These are phyloP conservation scores for Lagria hirta DNA, from an alignment of 2,888 invertebrate species.

Conservation along the genomic window DNA sequence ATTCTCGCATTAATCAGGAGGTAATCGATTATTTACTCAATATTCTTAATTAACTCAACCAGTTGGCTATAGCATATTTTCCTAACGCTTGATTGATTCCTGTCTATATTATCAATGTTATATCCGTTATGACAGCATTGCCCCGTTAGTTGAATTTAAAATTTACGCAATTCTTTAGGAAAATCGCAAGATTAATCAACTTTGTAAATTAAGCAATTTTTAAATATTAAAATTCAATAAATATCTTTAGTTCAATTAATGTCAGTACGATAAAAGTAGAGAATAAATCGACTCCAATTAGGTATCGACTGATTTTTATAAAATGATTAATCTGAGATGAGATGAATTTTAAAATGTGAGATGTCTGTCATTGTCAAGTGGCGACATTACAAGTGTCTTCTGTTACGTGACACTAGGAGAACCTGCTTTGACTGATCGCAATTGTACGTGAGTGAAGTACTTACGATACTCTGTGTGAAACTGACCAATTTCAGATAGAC, in stretches of 20 bases:
- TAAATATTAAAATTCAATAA: constrained; percentile 21
- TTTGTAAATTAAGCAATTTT: constrained; percentile 15
- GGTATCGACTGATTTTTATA: background rate
- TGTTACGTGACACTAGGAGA: constrained; percentile 22
- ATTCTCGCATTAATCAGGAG: constrained; percentile 7
- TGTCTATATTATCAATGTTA: constrained; percentile 1
- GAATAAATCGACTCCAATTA: constrained; percentile 10
- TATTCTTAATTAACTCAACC: constrained; percentile 11
- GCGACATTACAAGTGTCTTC: constrained; percentile 33
- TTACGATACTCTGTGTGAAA: constrained; percentile 10
- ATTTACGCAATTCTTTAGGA: constrained; percentile 8
- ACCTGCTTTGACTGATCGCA: constrained; percentile 33
- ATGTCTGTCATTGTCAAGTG: constrained; percentile 38
- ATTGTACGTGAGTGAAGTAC: constrained; percentile 35
- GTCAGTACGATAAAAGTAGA: constrained; percentile 13
- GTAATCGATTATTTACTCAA: constrained; percentile 14
- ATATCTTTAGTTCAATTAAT: constrained; percentile 19
- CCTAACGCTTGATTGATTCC: constrained; percentile 11
- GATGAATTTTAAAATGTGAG: constrained; percentile 23
- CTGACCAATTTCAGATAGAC: constrained; percentile 4
- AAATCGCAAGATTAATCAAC: constrained; percentile 9
- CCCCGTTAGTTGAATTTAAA: constrained; percentile 12
- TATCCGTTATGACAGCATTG: background rate
- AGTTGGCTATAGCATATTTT: background rate
- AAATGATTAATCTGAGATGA: constrained; percentile 13